Evolutionary conservation across 2,888 invertebrate genomes (phyloP), one percentile per base, ranked within the genome.

Genomic region (Amaurobius ferox): DNA sequence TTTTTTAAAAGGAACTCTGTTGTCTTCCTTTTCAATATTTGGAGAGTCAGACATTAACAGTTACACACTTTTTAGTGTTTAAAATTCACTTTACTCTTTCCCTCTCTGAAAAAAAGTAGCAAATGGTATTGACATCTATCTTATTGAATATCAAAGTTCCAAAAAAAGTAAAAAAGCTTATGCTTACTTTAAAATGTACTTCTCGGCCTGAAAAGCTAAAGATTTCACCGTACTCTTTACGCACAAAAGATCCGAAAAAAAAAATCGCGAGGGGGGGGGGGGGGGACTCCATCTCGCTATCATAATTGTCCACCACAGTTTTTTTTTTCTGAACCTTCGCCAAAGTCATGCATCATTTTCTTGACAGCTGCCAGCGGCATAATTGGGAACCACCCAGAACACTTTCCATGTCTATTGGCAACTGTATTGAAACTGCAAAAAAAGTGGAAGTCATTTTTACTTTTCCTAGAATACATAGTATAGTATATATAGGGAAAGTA

Each of bases 381-480:
- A 78, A 85, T 85, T 77, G 85, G 85, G 70, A 72, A 78, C 78
- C 85, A 77, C 83, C 83, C 77, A 83, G 66, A 23, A 55, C 11
- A 23, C 55, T 55, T 5, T 23, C 6, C 9, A 44, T n/a, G 44
- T 16, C 35, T 7, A 7, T 35, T 5, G 35, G 6, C 35, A 7
- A 9, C 6, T 35, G 5, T 5, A 7, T 7, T 5, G 35, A 35
- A 35, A 35, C 5, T 9, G 35, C 35, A 35, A 35, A 9, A 35
- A 35, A 35, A 35, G 9, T 35, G 9, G 9, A 35, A 35, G 35
- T 35, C 35, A 7, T 35, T 35, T 35, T 5, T 35, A n/a, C n/a
- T n/a, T n/a, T n/a, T n/a, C n/a, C n/a, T n/a, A n/a, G n/a, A n/a
- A n/a, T n/a, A n/a, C n/a, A n/a, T n/a, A n/a, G n/a, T n/a, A n/a